Conservation (phyloP, 2,797 vertebrate genomes). For the Sebastes variabilis region DNA sequence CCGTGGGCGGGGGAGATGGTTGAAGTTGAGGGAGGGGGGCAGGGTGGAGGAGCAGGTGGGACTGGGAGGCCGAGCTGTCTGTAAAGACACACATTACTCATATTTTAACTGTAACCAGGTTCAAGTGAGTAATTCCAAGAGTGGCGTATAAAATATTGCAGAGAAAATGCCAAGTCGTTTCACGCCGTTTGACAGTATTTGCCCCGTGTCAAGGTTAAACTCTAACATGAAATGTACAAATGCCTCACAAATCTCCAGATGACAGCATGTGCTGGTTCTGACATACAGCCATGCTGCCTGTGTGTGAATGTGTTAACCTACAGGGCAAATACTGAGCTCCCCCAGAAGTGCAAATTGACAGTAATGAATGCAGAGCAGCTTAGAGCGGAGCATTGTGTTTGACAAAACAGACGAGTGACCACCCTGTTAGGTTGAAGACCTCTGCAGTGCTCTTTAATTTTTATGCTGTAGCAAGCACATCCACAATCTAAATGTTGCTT, state of each 20-base stretch:
- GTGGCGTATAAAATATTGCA: not conserved
- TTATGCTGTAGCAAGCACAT: not conserved
- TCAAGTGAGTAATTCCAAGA: not conserved
- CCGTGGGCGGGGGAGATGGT: constrained; percentile 78
- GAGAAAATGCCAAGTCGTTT: constrained; percentile 33
- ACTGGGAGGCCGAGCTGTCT: constrained; percentile 78
- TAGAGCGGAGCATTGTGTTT: constrained; percentile 46
- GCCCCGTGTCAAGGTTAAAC: constrained; percentile 55
- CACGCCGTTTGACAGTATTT: constrained; percentile 29
- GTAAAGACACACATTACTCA: constrained; percentile 41
- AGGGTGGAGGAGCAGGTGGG: constrained; percentile 70
- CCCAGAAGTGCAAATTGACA: constrained; percentile 70
- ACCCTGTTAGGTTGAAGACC: constrained; percentile 59
- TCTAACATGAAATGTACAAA: constrained; percentile 51
- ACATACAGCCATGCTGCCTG: constrained; percentile 38
- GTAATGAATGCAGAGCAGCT: constrained; percentile 77
- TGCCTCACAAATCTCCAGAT: constrained; percentile 49
- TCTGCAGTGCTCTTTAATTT: constrained; percentile 25
- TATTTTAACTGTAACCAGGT: not conserved
- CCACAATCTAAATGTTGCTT: not conserved
- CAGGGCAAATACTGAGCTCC: constrained; percentile 53
- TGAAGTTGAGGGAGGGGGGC: constrained; percentile 62
- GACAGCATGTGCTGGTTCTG: constrained; percentile 46
- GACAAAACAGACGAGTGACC: constrained; percentile 45
- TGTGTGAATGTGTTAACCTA: constrained; percentile 69